phyloP scores from a whole-genome alignment of 2,888 invertebrate genomes.

The Acrobasis consociella region DNA sequence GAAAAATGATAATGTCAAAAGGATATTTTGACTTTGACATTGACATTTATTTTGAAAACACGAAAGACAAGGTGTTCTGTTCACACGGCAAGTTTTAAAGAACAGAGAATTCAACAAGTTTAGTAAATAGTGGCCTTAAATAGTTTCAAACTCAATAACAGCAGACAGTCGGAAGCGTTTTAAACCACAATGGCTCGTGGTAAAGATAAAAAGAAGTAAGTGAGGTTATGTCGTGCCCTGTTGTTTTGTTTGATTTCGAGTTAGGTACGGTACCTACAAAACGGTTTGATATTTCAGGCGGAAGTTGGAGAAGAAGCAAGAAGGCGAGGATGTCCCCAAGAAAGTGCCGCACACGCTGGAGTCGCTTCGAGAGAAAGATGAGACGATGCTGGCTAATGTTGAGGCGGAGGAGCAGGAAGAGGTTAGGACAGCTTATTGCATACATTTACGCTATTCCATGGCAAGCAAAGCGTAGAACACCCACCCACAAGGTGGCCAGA shows the following conservation, averaged over 20 bases:
- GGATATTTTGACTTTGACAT: neutral
- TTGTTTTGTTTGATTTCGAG: slow-evolving; percentile 30
- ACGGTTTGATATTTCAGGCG: slow-evolving; percentile 52
- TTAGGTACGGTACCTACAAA: slow-evolving; percentile 16
- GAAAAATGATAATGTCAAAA: too few relatives aligned
- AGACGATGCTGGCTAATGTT: slow-evolving; percentile 90
- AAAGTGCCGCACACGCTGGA: slow-evolving; percentile 95
- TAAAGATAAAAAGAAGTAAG: slow-evolving; percentile 78
- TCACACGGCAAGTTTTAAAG: neutral
- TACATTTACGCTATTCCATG: neutral
- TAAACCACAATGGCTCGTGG: slow-evolving; percentile 67
- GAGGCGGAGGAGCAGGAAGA: slow-evolving; percentile 91
- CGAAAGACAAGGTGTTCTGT: neutral
- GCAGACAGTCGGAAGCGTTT: slow-evolving; percentile 19
- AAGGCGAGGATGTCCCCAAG: slow-evolving; percentile 75
- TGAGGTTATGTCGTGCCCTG: slow-evolving; percentile 43
- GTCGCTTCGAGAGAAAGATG: slow-evolving; percentile 94
- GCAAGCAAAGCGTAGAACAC: too few relatives aligned
- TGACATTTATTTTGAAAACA: neutral
- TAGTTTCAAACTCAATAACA: neutral
- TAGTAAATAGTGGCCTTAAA: neutral
- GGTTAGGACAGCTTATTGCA: slow-evolving; percentile 57
- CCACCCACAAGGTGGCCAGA: too few relatives aligned
- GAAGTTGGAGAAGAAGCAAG: slow-evolving; percentile 75
- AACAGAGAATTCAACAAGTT: neutral